Evolutionary conservation across 2,113 vertebrate species (phyloP).

Genomic region (Ammodytes dubius): DNA sequence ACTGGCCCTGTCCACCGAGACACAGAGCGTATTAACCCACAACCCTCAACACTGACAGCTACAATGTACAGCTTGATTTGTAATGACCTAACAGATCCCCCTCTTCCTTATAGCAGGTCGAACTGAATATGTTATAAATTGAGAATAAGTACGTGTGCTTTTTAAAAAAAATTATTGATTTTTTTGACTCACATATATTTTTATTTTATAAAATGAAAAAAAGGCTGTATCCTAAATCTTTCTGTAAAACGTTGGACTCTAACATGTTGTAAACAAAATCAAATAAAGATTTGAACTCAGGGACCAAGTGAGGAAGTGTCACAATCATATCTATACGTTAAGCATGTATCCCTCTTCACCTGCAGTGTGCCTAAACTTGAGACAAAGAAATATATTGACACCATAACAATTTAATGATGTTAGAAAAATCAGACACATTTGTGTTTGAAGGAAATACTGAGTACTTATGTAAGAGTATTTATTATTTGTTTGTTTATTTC

Average conservation of each 20-base stretch:
- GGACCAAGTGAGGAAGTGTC: too few relatives aligned
- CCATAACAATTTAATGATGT: background rate
- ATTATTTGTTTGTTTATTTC: background rate
- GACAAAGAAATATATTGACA: background rate
- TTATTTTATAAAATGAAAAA: too few relatives aligned
- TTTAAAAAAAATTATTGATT: too few relatives aligned
- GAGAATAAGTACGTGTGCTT: background rate
- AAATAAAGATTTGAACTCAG: too few relatives aligned
- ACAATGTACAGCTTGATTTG: constrained; percentile 44
- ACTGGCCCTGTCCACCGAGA: constrained; percentile 67
- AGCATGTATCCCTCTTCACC: too few relatives aligned
- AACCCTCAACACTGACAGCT: constrained; percentile 60
- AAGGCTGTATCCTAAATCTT: too few relatives aligned
- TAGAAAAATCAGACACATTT: background rate
- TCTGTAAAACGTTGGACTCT: too few relatives aligned
- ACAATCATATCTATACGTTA: too few relatives aligned
- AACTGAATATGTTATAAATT: background rate
- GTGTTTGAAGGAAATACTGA: background rate
- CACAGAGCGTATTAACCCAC: constrained; percentile 75
- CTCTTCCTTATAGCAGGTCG: constrained; percentile 7
- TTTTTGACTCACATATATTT: too few relatives aligned
- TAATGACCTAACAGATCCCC: constrained; percentile 7
- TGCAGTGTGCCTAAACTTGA: too few relatives aligned
- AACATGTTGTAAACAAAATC: too few relatives aligned
- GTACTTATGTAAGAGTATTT: background rate